These are phyloP conservation scores for Drosophila bifasciata DNA, from an alignment of 1,140 invertebrate species.

Conservation along the genomic window DNA sequence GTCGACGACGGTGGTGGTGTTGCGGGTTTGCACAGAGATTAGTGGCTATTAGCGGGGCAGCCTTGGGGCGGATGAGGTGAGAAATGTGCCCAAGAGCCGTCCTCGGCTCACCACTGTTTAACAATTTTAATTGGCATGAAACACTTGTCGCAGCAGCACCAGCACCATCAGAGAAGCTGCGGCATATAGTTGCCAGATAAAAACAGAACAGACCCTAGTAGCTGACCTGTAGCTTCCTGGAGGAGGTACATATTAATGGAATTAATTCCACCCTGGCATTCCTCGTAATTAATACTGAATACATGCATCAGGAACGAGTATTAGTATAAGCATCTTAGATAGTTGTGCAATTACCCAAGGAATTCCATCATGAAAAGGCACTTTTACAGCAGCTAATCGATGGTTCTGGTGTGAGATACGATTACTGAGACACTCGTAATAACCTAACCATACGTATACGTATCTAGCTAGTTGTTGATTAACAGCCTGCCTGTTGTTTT, in stretches of 20 bases:
- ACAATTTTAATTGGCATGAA: slow-evolving; percentile 25
- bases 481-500: neutral
- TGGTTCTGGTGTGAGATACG: neutral
- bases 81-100: slow-evolving; percentile 42
- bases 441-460: too few species aligned
- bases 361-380: slow-evolving; percentile 31
- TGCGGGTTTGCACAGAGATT: slow-evolving; percentile 66
- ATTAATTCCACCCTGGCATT: too few species aligned
- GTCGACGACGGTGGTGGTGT: slow-evolving; percentile 15
- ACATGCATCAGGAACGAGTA: neutral
- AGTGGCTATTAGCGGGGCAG: slow-evolving; percentile 60
- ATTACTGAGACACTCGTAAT: too few species aligned
- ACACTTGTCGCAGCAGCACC: too few species aligned
- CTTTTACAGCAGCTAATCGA: slow-evolving; percentile 24
- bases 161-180: too few species aligned
- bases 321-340: too few species aligned
- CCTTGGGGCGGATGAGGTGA: slow-evolving; percentile 57
- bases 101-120: slow-evolving; percentile 33
- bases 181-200: neutral
- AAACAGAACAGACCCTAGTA: too few species aligned
- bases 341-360: slow-evolving; percentile 24
- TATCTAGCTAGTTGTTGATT: slow-evolving; percentile 30
- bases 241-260: too few species aligned
- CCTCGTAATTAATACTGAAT: neutral
- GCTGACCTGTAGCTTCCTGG: too few species aligned